These are phyloP conservation scores for Microctenopoma stevenorrisi DNA, from an alignment of 2,797 vertebrate genomes.

Conservation along the genomic window DNA sequence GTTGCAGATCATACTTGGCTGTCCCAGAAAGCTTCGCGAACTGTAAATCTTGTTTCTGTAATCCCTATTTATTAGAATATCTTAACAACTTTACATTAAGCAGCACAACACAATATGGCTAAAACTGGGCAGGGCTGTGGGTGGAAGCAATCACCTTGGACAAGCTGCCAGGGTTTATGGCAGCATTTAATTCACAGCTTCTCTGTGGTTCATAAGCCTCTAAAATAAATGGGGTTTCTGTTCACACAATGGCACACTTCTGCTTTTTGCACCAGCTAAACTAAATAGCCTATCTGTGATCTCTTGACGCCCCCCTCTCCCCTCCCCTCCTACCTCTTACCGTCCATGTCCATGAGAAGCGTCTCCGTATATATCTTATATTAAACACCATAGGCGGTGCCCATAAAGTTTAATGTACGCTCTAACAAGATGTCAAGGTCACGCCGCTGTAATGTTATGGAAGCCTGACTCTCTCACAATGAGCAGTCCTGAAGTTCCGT, in stretches of 20 bases:
- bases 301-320: constrained; percentile 17
- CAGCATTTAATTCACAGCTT: constrained; percentile 44
- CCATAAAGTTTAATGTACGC: constrained; percentile 79
- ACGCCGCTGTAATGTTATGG: constrained; percentile 66
- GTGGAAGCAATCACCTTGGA: constrained; percentile 46
- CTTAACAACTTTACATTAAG: constrained; percentile 8
- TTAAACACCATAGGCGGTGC: constrained; percentile 68
- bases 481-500: constrained; percentile 72
- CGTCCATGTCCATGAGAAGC: constrained; percentile 60
- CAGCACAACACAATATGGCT: constrained; percentile 11
- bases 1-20: constrained; percentile 2
- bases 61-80: constrained; percentile 22
- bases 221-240: constrained; percentile 59
- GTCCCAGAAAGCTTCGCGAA: constrained; percentile 5
- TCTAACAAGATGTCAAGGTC: constrained; percentile 83
- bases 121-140: constrained; percentile 21
- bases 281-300: constrained; percentile 45
- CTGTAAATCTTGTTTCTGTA: constrained; percentile 13
- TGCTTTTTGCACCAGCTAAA: constrained; percentile 29
- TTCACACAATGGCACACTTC: constrained; percentile 20
- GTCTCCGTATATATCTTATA: constrained; percentile 71
- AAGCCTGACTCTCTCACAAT: constrained; percentile 62
- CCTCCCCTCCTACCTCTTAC: constrained; percentile 1
- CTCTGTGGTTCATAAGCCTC: constrained; percentile 49
- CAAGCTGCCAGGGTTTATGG: constrained; percentile 34